Conservation (phyloP, 2,888 invertebrate species). For the Dasysyrphus albostriatus region DNA sequence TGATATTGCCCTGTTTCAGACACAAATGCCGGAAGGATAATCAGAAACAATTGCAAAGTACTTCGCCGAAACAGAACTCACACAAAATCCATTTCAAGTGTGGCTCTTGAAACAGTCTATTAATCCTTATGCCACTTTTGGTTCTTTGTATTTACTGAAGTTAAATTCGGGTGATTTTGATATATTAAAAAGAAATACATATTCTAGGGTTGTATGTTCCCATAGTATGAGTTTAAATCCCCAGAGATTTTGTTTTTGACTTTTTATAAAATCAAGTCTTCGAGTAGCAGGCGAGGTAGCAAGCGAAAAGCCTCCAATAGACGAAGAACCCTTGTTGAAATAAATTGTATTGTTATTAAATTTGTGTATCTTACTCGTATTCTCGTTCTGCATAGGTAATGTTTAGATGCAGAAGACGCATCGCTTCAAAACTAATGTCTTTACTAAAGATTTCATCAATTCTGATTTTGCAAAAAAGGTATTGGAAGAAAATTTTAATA, state of each 20-base stretch:
- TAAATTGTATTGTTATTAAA: background rate
- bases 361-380: background rate
- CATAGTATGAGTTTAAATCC: background rate
- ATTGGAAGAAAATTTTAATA: too few species aligned
- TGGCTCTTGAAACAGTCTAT: background rate
- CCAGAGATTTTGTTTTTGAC: background rate
- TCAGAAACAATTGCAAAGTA: conserved; percentile 17
- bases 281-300: background rate
- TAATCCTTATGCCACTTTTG: background rate
- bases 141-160: background rate
- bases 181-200: background rate
- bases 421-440: too few species aligned
- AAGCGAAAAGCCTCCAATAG: background rate
- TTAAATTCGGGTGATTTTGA: background rate
- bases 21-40: conserved; percentile 63
- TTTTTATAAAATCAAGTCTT: background rate
- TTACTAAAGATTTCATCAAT: too few species aligned
- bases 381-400: background rate
- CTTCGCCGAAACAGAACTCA: background rate
- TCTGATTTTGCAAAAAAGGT: too few species aligned
- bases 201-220: background rate
- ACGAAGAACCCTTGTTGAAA: background rate
- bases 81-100: conserved; percentile 6
- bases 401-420: too few species aligned
- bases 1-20: background rate